A percentile compares a stretch with the other conserved stretches of the same genome.
Evolutionary conservation across 2,888 invertebrate genomes (phyloP).

Genomic region (Halocaridina rubra): DNA sequence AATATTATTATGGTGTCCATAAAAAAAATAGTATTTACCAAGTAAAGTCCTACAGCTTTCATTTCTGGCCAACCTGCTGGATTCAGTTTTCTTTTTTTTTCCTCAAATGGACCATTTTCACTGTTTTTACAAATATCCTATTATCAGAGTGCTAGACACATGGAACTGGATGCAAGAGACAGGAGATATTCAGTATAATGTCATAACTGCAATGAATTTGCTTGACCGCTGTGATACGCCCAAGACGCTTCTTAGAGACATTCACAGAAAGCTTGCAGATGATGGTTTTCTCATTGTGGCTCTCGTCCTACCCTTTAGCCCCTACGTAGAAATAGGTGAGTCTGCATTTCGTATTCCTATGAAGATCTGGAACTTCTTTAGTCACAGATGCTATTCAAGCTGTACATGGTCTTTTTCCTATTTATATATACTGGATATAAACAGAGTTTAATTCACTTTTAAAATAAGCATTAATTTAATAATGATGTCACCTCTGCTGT

Average conservation of each 20-base stretch:
- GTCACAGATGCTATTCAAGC: too few relatives aligned
- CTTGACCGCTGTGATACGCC: conserved; percentile 93
- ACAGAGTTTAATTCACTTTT: too few relatives aligned
- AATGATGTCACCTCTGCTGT: too few relatives aligned
- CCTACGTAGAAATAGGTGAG: conserved; percentile 67
- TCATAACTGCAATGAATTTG: conserved; percentile 91
- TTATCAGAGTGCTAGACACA: conserved; percentile 77
- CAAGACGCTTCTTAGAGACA: conserved; percentile 80
- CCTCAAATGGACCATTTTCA: too few relatives aligned
- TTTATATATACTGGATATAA: too few relatives aligned
- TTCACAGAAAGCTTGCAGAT: conserved; percentile 78
- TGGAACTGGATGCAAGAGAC: conserved; percentile 75
- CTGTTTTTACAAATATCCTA: neutral
- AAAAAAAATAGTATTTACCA: neutral
- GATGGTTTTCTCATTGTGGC: conserved; percentile 86
- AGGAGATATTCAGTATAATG: conserved; percentile 74
- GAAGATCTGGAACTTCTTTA: too few relatives aligned
- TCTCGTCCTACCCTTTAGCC: conserved; percentile 91
- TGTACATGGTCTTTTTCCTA: too few relatives aligned
- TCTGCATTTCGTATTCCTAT: too few relatives aligned
- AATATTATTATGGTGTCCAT: neutral
- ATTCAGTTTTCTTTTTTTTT: too few relatives aligned
- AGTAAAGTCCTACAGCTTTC: neutral
- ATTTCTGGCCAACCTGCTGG: neutral
- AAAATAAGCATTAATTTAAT: too few relatives aligned